Evolutionary conservation across 2,888 invertebrate genomes (phyloP).

Genomic region (Zygaena filipendulae): DNA sequence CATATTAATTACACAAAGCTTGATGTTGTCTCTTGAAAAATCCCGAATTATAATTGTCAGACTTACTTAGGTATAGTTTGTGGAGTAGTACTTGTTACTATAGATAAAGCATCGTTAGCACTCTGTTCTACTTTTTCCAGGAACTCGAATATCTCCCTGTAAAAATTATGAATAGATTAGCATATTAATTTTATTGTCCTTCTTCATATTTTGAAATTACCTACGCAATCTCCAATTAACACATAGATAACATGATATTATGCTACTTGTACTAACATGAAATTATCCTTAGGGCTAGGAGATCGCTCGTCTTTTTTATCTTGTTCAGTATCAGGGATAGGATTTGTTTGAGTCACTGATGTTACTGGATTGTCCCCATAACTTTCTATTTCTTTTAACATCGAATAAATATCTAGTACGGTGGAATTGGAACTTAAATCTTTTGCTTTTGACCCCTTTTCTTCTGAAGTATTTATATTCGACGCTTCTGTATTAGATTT

Average conservation of each 20-base stretch:
- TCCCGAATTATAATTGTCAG: conserved; percentile 11
- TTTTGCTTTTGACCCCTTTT: conserved; percentile 23
- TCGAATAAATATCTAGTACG: conserved; percentile 60
- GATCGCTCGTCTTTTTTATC: conserved; percentile 29
- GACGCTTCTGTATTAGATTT: neutral
- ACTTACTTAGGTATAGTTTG: conserved; percentile 50
- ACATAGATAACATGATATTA: too few relatives aligned
- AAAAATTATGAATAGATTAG: too few relatives aligned
- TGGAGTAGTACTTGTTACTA: conserved; percentile 47
- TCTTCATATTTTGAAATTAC: too few relatives aligned
- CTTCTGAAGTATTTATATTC: conserved; percentile 5
- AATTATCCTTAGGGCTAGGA: conserved; percentile 46
- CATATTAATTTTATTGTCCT: too few relatives aligned
- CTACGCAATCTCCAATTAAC: too few relatives aligned
- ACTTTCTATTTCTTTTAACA: conserved; percentile 61
- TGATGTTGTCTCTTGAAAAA: too few relatives aligned
- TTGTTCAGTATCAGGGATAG: conserved; percentile 25
- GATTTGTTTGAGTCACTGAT: conserved; percentile 22
- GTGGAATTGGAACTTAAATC: conserved; percentile 44
- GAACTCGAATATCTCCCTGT: conserved; percentile 72
- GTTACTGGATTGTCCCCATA: conserved; percentile 50
- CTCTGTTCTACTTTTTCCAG: conserved; percentile 73
- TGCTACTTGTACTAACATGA: too few relatives aligned
- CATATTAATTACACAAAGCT: too few relatives aligned
- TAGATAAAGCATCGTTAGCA: conserved; percentile 56